Evolutionary conservation across 2,797 vertebrate species (phyloP).

Genomic region (Lemur catta): DNA sequence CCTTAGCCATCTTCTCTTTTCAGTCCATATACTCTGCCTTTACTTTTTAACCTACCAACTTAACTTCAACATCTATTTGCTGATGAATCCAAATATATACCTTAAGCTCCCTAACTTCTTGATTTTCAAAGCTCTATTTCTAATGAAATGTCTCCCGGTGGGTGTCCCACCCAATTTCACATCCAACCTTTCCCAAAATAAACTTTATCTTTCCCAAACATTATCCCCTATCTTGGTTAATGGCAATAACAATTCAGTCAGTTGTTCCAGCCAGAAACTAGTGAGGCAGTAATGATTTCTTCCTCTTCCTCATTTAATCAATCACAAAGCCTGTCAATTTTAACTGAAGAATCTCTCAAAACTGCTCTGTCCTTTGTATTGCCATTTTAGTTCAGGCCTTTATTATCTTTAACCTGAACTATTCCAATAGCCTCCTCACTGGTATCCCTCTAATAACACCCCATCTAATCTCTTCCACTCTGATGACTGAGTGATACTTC

Average conservation of each 20-base stretch:
- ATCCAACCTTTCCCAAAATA: not conserved
- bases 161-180: not conserved
- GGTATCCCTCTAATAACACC: not conserved
- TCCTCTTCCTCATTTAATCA: not conserved
- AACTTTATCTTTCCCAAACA: not conserved
- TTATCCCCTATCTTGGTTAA: not conserved
- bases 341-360: not conserved
- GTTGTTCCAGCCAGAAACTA: not conserved
- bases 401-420: not conserved
- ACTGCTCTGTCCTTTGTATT: not conserved
- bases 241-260: not conserved
- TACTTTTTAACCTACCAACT: not conserved
- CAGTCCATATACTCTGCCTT: not conserved
- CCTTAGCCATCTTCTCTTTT: not conserved
- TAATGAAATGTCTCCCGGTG: not conserved
- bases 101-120: not conserved
- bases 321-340: not conserved
- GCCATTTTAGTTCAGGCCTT: not conserved
- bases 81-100: not conserved
- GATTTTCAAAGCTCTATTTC: conserved; percentile 43
- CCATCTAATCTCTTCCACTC: not conserved
- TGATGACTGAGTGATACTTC: not conserved
- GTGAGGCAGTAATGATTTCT: not conserved
- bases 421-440: not conserved
- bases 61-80: not conserved